phyloP scores from a whole-genome alignment of 2,888 invertebrate species.

The Melieria omissa region DNA sequence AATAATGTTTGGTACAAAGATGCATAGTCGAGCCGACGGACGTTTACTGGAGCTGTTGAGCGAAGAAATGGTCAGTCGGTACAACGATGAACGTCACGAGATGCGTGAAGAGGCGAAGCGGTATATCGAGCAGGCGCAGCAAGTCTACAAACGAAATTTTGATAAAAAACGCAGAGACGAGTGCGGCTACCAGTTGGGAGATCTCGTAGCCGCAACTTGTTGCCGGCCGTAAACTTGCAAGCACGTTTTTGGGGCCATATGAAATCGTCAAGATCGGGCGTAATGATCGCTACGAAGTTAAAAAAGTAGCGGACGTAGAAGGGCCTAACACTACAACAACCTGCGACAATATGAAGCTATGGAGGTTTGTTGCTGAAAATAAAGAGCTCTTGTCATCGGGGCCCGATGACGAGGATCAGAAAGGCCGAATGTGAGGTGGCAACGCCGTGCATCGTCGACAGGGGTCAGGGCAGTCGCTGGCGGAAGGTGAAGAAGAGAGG shows the following conservation, averaged over 20 bases:
- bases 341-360: constrained; percentile 40
- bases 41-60: constrained; percentile 17
- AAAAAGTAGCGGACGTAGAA: constrained; percentile 39
- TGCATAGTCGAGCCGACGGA: not conserved
- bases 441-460: not conserved
- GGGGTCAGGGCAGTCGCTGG: not conserved
- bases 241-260: constrained; percentile 42
- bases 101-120: constrained; percentile 17
- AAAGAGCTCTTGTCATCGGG: constrained; percentile 35
- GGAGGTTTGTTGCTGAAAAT: constrained; percentile 31
- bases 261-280: constrained; percentile 39
- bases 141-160: constrained; percentile 36
- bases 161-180: too few species aligned
- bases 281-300: constrained; percentile 35
- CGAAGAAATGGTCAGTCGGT: constrained; percentile 30
- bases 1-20: constrained; percentile 37
- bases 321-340: constrained; percentile 35
- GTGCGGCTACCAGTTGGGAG: constrained; percentile 31
- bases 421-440: constrained; percentile 38
- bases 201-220: constrained; percentile 39
- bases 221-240: constrained; percentile 39
- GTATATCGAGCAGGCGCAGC: constrained; percentile 29
- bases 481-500: too few species aligned
- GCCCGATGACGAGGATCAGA: constrained; percentile 36
- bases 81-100: constrained; percentile 25